Conservation (phyloP, 2,113 vertebrate species). For the Pituophis catenifer region DNA sequence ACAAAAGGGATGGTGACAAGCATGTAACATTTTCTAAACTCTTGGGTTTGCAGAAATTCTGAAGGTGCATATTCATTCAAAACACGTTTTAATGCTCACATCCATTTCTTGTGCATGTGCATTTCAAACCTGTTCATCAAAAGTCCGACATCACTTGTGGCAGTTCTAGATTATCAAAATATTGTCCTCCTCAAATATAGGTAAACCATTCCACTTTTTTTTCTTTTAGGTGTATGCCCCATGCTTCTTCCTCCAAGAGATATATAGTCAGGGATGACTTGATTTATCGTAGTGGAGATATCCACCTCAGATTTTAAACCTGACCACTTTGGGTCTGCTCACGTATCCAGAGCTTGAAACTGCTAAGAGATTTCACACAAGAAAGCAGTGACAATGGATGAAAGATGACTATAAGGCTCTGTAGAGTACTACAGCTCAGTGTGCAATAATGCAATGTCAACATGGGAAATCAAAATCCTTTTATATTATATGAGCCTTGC, state of each 20-base stretch:
- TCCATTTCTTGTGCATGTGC: not conserved
- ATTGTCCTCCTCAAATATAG: not conserved
- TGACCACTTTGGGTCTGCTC: not conserved
- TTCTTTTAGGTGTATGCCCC: not conserved
- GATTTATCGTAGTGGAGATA: not conserved
- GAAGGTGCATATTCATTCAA: not conserved
- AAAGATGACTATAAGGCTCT: accelerated
- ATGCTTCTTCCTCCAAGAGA: not conserved
- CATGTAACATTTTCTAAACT: not conserved
- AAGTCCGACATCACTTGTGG: not conserved
- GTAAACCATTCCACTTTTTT: not conserved
- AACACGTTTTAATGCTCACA: not conserved
- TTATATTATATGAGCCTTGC: not conserved
- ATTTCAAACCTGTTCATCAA: not conserved
- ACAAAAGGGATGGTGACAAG: not conserved
- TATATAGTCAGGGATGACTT: not conserved
- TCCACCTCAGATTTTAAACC: not conserved
- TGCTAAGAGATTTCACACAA: not conserved
- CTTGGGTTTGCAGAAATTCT: not conserved
- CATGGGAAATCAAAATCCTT: not conserved
- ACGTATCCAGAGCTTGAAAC: not conserved
- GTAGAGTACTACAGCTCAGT: not conserved
- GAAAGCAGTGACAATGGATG: not conserved
- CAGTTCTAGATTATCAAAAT: not conserved
- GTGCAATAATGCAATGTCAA: not conserved